Evolutionary conservation across 2,888 invertebrate species (phyloP), one percentile per base, ranked within the genome.

Genomic region (Lasioglossum oenotherae): DNA sequence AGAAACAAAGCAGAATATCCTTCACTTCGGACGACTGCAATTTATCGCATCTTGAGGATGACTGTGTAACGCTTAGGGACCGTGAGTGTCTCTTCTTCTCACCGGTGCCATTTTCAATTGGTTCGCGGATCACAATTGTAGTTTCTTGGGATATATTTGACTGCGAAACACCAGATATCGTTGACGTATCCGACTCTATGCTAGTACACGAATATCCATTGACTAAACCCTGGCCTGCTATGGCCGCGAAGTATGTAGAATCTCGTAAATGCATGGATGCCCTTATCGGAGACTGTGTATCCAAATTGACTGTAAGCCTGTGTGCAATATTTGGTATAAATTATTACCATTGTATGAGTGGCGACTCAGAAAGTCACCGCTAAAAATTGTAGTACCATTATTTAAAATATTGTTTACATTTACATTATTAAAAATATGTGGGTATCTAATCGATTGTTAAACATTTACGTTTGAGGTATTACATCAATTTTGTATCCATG

Each of bases 1-100:
- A 96, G 96, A 99, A 98, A 94, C 98, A 98, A 81, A 98, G 96
- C 79, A 99, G 96, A 87, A 99, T 96, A 95, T 99, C 99, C 93
- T 98, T 98, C 86, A 98, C 97, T 96, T 99, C 99, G 67, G 96
- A 96, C 0, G 97, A 95, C 85, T 97, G 97, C 73, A 98, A 96
- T 94, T 97, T 98, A 94, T 98, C 98, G 93, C 96, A 97, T 78
- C 97, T 95, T 41, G 95, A 94, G 27, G 95, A 94, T 0, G 96
- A 95, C 87, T 96, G 96, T 4, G 96, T 96, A 0, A 96, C 96
- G 92, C 96, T 96, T 23, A 97, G 94, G 10, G 96, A 96, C 79
- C 97, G 96, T 89, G 96, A 96, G 92, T 96, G 96, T 2, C 96
- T 91, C 75, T 95, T 92, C 8, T 94, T 78, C 92, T 95, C 93